phyloP scores from a whole-genome alignment of 2,888 invertebrate genomes.

The Cyrtodaria siliqua region DNA sequence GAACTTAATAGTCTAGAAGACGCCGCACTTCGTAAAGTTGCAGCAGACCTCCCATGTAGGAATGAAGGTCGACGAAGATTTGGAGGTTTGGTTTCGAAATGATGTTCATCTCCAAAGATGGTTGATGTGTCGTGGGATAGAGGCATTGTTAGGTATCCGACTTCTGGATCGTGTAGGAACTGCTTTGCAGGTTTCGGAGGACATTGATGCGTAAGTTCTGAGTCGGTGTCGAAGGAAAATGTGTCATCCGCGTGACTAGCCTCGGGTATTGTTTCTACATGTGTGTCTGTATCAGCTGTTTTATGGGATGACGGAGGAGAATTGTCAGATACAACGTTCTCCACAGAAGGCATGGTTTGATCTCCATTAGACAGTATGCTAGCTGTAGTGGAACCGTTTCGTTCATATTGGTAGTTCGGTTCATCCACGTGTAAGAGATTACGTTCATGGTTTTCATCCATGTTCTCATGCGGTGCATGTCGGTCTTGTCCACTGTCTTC shows the following conservation, averaged over 20 bases:
- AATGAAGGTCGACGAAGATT: conserved; percentile 8
- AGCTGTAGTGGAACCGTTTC: conserved; percentile 1
- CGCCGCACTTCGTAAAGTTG: conserved; percentile 24
- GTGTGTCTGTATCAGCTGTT: conserved; percentile 18
- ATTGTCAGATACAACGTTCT: conserved; percentile 8
- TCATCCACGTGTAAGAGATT: too few species aligned
- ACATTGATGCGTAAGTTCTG: conserved; percentile 27
- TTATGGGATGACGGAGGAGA: conserved; percentile 14
- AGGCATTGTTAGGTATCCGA: conserved; percentile 25
- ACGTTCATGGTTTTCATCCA: too few species aligned
- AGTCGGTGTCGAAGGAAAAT: background rate
- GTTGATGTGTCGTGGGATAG: conserved; percentile 6
- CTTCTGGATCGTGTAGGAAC: conserved; percentile 37
- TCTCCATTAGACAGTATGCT: conserved; percentile 41
- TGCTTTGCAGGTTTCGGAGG: conserved; percentile 31
- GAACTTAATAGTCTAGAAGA: conserved; percentile 40
- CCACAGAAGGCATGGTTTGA: conserved; percentile 49
- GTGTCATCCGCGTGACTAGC: conserved; percentile 6
- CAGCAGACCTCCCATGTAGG: conserved; percentile 24
- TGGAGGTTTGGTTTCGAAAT: conserved; percentile 10
- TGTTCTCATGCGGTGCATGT: too few species aligned
- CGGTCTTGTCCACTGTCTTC: too few species aligned
- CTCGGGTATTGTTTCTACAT: conserved; percentile 21
- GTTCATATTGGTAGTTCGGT: too few species aligned
- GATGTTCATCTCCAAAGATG: conserved; percentile 10